Base-by-base conservation (phyloP, 2,113 vertebrate species). In the Chloebia gouldiae region DNA sequence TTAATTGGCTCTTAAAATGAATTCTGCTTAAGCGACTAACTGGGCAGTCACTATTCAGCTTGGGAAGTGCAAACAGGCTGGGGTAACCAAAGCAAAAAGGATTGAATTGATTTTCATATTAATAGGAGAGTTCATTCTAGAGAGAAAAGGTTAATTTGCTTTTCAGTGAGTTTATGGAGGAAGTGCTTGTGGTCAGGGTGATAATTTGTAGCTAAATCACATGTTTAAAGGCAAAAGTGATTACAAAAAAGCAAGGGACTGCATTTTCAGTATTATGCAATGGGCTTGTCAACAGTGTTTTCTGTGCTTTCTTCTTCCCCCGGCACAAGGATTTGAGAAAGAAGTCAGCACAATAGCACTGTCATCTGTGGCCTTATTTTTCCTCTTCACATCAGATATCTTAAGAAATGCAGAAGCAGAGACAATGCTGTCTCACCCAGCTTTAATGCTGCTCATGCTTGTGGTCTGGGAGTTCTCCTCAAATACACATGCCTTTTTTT, bases 101-200 rank as follows among this genome's bases (percentile, higher is more conserved):
- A 91, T 70, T 94, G 90, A 97, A 96, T 95, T 97, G 86, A 96
- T 98, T 98, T 98, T 96, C 94, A 95, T 97, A 96, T 97, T 97
- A 98, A 97, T 97, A 95, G 90, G 92, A 92, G 87, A 96, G 95
- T 91, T 97, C 94, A 94, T 96, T 73, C 71, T 59, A 96, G 86
- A 96, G 59, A 97, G 90, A 97, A 98, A 97, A 98, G 97, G 97
- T 97, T 98, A 98, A 98, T 98, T 98, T 97, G 93, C 93, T 97
- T 97, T 97, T 95, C 97, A 97, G 95, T 89, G 90, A 97, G 92
- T 95, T 97, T 97, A 96, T 95, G 95, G 96, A 96, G 93, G 88
- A 80, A 75, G 15, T 88, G 70, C 93, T 97, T 75, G 30, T 86
- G 96, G 91, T 93, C 95, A 92, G 90, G 89, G 86, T 95, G 94